phyloP scores from a whole-genome alignment of 2,797 vertebrate species.

The Coregonus suidteri region DNA sequence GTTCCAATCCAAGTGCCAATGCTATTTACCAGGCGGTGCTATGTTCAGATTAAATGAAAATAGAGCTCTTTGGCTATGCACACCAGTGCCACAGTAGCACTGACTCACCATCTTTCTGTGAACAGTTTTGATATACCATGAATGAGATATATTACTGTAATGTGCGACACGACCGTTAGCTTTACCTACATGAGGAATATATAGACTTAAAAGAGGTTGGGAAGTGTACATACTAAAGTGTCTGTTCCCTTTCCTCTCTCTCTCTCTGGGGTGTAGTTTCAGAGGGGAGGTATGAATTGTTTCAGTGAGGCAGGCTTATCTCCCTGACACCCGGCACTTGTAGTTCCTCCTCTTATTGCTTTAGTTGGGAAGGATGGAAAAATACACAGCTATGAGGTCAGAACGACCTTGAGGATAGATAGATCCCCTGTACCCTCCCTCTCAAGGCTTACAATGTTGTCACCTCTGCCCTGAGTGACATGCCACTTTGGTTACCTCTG shows the following conservation, averaged over 20 bases:
- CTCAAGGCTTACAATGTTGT: slow-evolving; percentile 60
- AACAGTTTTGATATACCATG: background rate
- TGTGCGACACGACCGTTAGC: background rate
- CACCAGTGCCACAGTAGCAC: slow-evolving; percentile 3
- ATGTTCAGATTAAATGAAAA: too few species aligned
- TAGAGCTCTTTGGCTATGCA: too few species aligned
- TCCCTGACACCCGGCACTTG: slow-evolving; percentile 63
- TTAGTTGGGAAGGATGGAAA: slow-evolving; percentile 56
- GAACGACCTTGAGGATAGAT: slow-evolving; percentile 78
- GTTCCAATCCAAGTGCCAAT: too few species aligned
- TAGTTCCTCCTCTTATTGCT: slow-evolving; percentile 40
- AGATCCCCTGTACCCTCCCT: slow-evolving; percentile 45
- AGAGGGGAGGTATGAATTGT: slow-evolving; percentile 69
- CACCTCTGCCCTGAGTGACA: slow-evolving; percentile 43
- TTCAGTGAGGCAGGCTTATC: slow-evolving; percentile 62
- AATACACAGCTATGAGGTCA: slow-evolving; percentile 78
- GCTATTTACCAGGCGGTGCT: too few species aligned
- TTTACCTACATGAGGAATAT: slow-evolving; percentile 26
- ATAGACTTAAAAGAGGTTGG: slow-evolving; percentile 19
- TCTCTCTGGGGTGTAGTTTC: slow-evolving; percentile 43
- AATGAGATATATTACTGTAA: background rate
- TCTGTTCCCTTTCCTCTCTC: slow-evolving; percentile 30
- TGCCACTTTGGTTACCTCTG: slow-evolving; percentile 60
- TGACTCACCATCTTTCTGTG: background rate
- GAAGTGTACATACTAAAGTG: slow-evolving; percentile 17